Percentiles rank a stretch among this genome's conserved stretches.
These are phyloP conservation scores for Jordanella pulchra DNA, from an alignment of 2,797 vertebrate species.

Conservation along the genomic window DNA sequence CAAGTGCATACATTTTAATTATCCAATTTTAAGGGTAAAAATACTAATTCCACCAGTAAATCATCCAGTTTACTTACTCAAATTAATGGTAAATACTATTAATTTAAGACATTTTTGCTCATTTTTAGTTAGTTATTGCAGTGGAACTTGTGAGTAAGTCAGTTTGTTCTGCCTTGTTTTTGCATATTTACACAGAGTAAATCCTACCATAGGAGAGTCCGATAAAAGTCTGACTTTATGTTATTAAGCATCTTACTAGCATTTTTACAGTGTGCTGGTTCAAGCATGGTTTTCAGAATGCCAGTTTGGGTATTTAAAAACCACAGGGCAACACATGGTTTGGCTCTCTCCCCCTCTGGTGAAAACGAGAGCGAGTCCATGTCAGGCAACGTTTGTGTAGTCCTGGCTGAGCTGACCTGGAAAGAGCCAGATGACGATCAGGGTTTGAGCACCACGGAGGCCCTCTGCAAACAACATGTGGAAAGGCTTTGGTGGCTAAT, in stretches of 20 bases:
- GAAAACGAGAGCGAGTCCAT: slow-evolving; percentile 49
- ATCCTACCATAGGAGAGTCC: slow-evolving; percentile 25
- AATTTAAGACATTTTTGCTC: no score
- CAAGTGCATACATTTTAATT: no score
- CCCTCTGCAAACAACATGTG: slow-evolving; percentile 82
- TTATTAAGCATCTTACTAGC: not conserved
- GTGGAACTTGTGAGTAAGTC: slow-evolving; percentile 19
- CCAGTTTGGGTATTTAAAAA: slow-evolving; percentile 43
- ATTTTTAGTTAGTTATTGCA: no score
- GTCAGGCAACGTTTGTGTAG: slow-evolving; percentile 52
- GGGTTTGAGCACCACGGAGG: slow-evolving; percentile 68
- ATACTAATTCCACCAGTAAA: no score
- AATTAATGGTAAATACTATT: no score
- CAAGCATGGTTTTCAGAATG: slow-evolving; percentile 29
- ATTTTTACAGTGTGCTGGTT: slow-evolving; percentile 37
- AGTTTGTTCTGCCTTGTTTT: slow-evolving; percentile 32
- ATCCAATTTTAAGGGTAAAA: no score
- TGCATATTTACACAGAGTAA: slow-evolving; percentile 29
- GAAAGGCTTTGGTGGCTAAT: slow-evolving; percentile 81
- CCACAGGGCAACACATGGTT: slow-evolving; percentile 29
- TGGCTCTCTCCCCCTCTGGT: slow-evolving; percentile 20
- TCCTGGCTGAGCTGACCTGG: slow-evolving; percentile 67
- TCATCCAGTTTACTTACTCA: no score
- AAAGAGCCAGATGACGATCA: slow-evolving; percentile 70
- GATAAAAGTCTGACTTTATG: not conserved